Evolutionary conservation across 2,888 invertebrate species (phyloP), one percentile per base, ranked within the genome.

Genomic region (Stegophylla sp.): DNA sequence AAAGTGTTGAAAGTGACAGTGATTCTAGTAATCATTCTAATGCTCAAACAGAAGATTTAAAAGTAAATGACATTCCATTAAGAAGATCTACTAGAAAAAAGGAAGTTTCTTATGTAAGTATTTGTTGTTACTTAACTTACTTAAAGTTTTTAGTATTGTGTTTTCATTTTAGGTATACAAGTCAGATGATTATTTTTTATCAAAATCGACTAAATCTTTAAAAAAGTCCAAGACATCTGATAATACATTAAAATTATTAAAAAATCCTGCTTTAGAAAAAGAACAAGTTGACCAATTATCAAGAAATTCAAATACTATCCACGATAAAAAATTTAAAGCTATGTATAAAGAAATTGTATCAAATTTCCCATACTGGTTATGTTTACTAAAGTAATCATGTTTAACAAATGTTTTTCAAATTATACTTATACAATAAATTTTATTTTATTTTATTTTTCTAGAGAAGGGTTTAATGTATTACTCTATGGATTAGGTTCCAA

Each of bases 401-500:
- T 56, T 67, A 66, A 56, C 76, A n/a, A n/a, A 41, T 12, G 63
- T 15, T 81, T n/a, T 66, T 74, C 26, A 71, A 69, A 41, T 41
- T 9, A 17, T 75, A 48, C 41, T 59, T 23, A n/a, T n/a, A 56
- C 56, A 34, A 23, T 61, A 4, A 67, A 20, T 26, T 20, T 9
- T 3, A 67, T 28, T 20, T 73, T 23, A 26, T 81, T 75, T 61
- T 26, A 9, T 45, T 66, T 90, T 72, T 87, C 90, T 48, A 93
- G 94, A 85, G 93, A 96, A 88, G 93, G 94, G 48, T 96, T 92
- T 86, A 97, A 93, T 85, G 88, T 97, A 73, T 87, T 97, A 56
- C 86, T 97, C 0, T 94, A 96, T 87, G 98, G 98, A 0, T 88
- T 96, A 72, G 98, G 98, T 0, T 97, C 97, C 0, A 98, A 98